Evolutionary conservation across 2,888 invertebrate genomes (phyloP), one percentile per base, ranked within the genome.

Genomic region (Pseudoips prasinana): DNA sequence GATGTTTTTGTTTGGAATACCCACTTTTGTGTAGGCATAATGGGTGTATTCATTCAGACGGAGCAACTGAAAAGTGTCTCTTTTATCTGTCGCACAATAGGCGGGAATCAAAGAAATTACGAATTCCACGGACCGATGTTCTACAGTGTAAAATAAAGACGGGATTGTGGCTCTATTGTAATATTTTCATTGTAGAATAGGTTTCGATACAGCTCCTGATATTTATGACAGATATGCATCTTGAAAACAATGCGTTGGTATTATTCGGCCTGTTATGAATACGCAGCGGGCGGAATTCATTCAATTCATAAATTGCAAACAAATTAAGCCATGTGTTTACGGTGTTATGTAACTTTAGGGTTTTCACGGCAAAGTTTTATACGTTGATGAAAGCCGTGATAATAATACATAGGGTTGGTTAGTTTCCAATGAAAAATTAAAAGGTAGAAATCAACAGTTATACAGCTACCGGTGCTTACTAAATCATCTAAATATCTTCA

Each of bases 71-170:
- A 82, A 86, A 87, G 83, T 85, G 85, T 86, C 84, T 77, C 82
- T 76, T 85, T 86, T 86, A 87, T 86, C 85, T 76, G 69, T 53
- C 52, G 70, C 66, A 86, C 85, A 85, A 85, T 84, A 67, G 83
- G 57, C 66, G 71, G 64, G 78, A 86, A 86, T 87, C 86, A 84
- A 86, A 86, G 85, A 86, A 84, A 85, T 84, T 84, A 84, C 73
- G 73, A 76, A 79, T 81, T 77, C 73, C 64, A 64, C 66, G 62
- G 63, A 59, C 66, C 68, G 59, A 63, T 69, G 70, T 69, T 66
- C 89, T 90, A 90, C 90, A 89, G 53, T 64, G 62, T 72, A 61
- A 70, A 73, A 68, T 73, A 73, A 73, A 71, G 69, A 65, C 64
- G 55, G 59, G 55, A 59, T 61, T 58, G 41, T 40, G 41, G 25